phyloP scores from a whole-genome alignment of 1,140 invertebrate species.

The Leptinotarsa lineolata region DNA sequence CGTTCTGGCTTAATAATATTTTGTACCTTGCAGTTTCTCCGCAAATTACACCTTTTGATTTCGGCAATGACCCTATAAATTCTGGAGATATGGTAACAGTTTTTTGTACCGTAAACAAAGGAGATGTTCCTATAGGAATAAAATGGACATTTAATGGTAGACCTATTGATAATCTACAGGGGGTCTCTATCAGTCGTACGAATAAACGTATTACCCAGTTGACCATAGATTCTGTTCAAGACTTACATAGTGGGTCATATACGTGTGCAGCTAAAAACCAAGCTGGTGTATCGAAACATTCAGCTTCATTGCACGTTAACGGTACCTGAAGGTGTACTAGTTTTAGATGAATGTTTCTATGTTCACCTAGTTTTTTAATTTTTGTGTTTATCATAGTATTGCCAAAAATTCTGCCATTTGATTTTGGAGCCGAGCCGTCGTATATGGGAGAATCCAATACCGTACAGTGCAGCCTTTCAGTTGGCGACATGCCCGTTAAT shows the following conservation, averaged over 20 bases:
- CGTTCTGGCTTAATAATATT: not conserved
- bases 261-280: conserved; percentile 69
- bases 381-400: conserved; percentile 38
- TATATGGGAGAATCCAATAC: conserved; percentile 54
- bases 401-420: conserved; percentile 69
- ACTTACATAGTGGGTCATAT: conserved; percentile 66
- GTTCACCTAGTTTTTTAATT: conserved; percentile 25
- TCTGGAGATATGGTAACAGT: conserved; percentile 63
- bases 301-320: conserved; percentile 66
- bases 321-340: conserved; percentile 57
- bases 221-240: conserved; percentile 65
- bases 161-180: conserved; percentile 37
- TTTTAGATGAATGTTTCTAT: conserved; percentile 31
- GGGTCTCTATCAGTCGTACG: conserved; percentile 60
- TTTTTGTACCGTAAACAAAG: conserved; percentile 62
- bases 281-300: conserved; percentile 66
- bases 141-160: conserved; percentile 54
- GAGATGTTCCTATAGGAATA: conserved; percentile 62
- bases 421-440: conserved; percentile 63
- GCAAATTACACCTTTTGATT: conserved; percentile 60
- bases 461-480: conserved; percentile 39
- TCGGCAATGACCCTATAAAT: conserved; percentile 59
- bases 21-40: conserved; percentile 61
- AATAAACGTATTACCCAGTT: conserved; percentile 68
- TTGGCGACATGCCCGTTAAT: conserved; percentile 45